phyloP scores from a whole-genome alignment of 2,888 invertebrate species.

The Drosophila quinaria region DNA sequence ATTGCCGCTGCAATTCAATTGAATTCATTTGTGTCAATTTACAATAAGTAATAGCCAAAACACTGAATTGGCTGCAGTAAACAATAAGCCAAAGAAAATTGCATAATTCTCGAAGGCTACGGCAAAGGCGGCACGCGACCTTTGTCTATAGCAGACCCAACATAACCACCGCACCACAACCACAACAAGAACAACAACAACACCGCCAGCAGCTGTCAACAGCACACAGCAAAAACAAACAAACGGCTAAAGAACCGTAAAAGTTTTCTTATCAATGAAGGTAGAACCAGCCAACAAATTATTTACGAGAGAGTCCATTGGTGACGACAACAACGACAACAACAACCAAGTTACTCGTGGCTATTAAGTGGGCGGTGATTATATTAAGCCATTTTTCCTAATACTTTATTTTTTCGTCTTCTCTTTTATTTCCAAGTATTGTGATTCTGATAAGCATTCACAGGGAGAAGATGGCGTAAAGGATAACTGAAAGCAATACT shows the following conservation, averaged over 20 bases:
- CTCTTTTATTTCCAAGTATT: constrained; percentile 5
- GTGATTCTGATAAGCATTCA: constrained; percentile 38
- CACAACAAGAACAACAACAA: neutral
- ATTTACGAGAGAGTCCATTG: constrained; percentile 46
- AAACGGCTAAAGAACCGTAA: constrained; percentile 37
- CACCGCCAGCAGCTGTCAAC: constrained; percentile 38
- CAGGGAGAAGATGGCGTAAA: neutral
- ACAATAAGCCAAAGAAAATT: constrained; percentile 57
- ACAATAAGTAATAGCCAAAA: constrained; percentile 65
- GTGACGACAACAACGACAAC: constrained; percentile 3
- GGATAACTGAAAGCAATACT: constrained; percentile 21
- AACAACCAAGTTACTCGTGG: neutral
- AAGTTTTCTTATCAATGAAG: constrained; percentile 57
- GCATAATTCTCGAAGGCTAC: constrained; percentile 64
- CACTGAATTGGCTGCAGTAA: constrained; percentile 15
- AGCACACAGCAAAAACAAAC: constrained; percentile 35
- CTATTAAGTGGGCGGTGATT: constrained; percentile 45
- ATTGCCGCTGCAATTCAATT: constrained; percentile 70
- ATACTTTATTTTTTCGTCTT: neutral
- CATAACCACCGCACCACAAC: constrained; percentile 2
- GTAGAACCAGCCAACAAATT: constrained; percentile 50
- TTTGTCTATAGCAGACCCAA: constrained; percentile 44
- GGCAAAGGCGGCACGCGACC: constrained; percentile 60
- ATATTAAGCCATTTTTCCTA: constrained; percentile 28
- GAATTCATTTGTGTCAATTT: constrained; percentile 79